Base-by-base conservation (phyloP, 2,888 invertebrate species). In the Drosophila infuscata region DNA sequence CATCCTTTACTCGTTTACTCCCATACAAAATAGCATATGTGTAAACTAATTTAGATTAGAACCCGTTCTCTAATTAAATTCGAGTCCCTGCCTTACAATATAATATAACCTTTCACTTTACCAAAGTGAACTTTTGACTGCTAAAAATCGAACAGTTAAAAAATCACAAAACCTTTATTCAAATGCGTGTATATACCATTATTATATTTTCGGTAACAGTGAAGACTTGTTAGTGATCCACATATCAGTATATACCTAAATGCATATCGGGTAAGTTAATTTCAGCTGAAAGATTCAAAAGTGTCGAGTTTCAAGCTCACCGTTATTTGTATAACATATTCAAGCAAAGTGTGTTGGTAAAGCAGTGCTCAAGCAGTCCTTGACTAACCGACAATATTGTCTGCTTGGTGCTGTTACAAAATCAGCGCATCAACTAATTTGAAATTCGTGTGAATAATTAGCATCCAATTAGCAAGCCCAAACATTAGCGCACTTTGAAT, bases 381-480 rank as follows among this genome's bases (percentile, higher is more conserved):
- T 17, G 15, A 49, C 9, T n/a, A 6, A 17, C 3, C 38, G 12
- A 20, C 7, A 15, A 46, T 25, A 46, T 25, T 46, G 15, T 46
- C 25, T 20, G 20, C 11, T 11, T 43, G 20, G 41, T 11, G 41
- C 20, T 43, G 12, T 12, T 20, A 46, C 12, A 15, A 7, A 25
- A 15, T n/a, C 33, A 52, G 6, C 36, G 33, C 30, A 36, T 29
- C 56, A 71, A 60, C 33, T 36, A 43, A 32, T 41, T 46, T 48
- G 12, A 52, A 57, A 43, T 63, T 63, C 25, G 43, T 48, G 0
- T 58, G 32, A 61, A 57, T 57, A 30, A 52, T 67, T 57, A 53
- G 33, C 54, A 3, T 35, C 30, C 33, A 76, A 67, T 60, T 67
- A 72, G 43, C 56, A 49, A 49, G 57, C 57, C 20, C 43, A 52